A percentile compares a stretch with the other conserved stretches of the same genome.
Conservation (phyloP, 1,140 invertebrate genomes). For the Cyclargus thomasi region DNA sequence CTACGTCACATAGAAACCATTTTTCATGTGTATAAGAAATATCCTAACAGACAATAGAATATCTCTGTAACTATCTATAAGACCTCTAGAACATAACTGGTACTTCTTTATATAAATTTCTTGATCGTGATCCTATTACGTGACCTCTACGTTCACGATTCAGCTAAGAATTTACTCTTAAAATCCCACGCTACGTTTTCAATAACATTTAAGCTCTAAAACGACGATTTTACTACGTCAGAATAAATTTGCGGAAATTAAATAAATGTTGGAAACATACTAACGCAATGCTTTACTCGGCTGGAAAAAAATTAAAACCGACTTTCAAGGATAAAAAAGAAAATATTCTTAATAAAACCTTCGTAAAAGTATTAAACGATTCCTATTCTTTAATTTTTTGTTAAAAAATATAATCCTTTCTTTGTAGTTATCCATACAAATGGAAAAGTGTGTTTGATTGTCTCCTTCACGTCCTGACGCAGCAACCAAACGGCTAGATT, state of each 20-base stretch:
- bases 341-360: no score
- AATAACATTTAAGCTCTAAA: not conserved
- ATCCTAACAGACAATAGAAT: no score
- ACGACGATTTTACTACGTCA: not conserved
- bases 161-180: not conserved
- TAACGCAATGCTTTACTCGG: not conserved
- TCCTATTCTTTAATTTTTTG: no score
- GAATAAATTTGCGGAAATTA: not conserved
- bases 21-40: not conserved
- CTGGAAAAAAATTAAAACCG: no score
- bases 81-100: not conserved
- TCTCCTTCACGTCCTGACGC: no score
- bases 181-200: not conserved
- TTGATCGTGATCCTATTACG: not conserved
- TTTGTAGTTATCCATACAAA: no score
- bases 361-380: no score
- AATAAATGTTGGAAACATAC: not conserved
- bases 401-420: no score
- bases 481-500: no score
- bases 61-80: not conserved
- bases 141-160: not conserved
- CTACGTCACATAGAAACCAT: not conserved
- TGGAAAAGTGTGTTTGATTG: no score
- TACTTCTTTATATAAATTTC: not conserved
- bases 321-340: no score